Evolutionary conservation across 2,888 invertebrate species (phyloP).

Genomic region (Venustoraphidia nigricollis): DNA sequence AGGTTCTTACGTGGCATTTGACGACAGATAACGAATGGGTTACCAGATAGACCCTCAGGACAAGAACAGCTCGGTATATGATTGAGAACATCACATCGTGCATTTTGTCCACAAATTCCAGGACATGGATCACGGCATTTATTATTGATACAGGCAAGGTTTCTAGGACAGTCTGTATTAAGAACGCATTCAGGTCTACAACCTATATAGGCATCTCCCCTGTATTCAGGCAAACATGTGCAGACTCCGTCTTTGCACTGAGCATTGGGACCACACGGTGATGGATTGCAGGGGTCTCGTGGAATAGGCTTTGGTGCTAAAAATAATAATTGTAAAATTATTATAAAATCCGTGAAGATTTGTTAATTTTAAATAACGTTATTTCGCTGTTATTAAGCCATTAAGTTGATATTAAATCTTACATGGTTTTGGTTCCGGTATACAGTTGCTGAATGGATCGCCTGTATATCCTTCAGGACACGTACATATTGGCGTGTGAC

Average conservation of each 20-base stretch:
- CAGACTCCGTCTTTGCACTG: constrained; percentile 27
- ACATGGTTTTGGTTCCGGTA: constrained; percentile 28
- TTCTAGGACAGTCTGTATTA: constrained; percentile 45
- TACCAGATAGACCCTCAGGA: constrained; percentile 45
- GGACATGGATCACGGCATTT: constrained; percentile 47
- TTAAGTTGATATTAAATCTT: constrained; percentile 12
- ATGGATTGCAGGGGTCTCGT: constrained; percentile 35
- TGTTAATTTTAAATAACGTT: background rate
- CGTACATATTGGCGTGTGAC: constrained; percentile 70
- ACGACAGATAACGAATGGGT: constrained; percentile 47
- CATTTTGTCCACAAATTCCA: constrained; percentile 50
- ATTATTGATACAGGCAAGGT: constrained; percentile 46
- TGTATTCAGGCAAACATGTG: constrained; percentile 24
- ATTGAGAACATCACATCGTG: constrained; percentile 39
- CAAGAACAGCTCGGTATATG: constrained; percentile 45
- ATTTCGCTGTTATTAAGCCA: constrained; percentile 1
- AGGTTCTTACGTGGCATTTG: constrained; percentile 31
- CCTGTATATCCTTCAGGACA: constrained; percentile 60
- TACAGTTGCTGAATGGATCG: constrained; percentile 65
- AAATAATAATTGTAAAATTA: constrained; percentile 1
- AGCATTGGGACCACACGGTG: constrained; percentile 41
- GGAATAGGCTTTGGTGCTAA: constrained; percentile 24
- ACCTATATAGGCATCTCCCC: constrained; percentile 30
- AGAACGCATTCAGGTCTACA: constrained; percentile 47
- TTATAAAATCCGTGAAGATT: background rate